A percentile compares a stretch with the other conserved stretches of the same genome.
phyloP scores from a whole-genome alignment of 1,140 invertebrate genomes.

The Ceratoteleas bidentatus region DNA sequence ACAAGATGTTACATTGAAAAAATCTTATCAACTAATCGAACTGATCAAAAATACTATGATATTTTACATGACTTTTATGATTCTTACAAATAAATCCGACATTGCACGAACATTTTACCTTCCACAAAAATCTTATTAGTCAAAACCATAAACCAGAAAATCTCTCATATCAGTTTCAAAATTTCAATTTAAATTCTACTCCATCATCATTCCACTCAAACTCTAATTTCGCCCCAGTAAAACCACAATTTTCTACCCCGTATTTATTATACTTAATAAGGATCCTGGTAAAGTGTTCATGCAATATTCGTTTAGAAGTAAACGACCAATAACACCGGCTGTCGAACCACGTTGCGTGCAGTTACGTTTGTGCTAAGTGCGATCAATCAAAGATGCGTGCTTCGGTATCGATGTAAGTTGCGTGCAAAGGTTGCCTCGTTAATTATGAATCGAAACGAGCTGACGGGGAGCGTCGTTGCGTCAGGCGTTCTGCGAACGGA shows the following conservation, averaged over 20 bases:
- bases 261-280: too few species aligned
- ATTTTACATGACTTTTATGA: constrained; percentile 18
- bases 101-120: background rate
- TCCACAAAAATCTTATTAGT: too few species aligned
- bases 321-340: constrained; percentile 50
- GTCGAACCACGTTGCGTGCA: constrained; percentile 60
- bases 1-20: too few species aligned
- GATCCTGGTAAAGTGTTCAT: too few species aligned
- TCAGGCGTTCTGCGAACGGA: constrained; percentile 22
- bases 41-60: background rate
- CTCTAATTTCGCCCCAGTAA: too few species aligned
- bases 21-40: too few species aligned
- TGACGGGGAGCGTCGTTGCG: constrained; percentile 46
- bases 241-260: too few species aligned
- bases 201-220: too few species aligned
- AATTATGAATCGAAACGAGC: constrained; percentile 58
- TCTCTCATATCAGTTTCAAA: too few species aligned
- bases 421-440: constrained; percentile 61
- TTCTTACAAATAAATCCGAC: constrained; percentile 4
- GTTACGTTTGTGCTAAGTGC: constrained; percentile 65
- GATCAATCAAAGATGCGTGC: constrained; percentile 69
- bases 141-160: too few species aligned
- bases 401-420: constrained; percentile 66
- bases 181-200: too few species aligned
- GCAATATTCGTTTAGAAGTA: background rate